Conservation (phyloP, 2,113 vertebrate species). For the Numida meleagris region DNA sequence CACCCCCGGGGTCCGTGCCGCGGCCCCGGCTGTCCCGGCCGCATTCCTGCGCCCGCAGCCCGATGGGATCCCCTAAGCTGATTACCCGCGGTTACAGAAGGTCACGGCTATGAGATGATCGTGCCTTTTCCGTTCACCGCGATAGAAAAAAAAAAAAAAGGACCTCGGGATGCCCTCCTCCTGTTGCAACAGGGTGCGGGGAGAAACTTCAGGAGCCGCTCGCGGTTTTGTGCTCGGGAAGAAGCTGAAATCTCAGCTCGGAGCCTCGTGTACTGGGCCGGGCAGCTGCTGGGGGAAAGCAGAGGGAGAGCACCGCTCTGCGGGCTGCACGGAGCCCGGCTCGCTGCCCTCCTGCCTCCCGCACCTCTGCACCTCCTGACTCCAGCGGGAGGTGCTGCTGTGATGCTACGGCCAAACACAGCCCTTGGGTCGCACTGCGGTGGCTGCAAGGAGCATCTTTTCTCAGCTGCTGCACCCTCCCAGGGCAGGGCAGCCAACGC, state of each 20-base stretch:
- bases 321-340: fast-evolving
- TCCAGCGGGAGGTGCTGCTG: background rate
- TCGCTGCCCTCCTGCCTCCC: background rate
- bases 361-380: background rate
- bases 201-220: background rate
- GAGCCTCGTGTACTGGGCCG: background rate
- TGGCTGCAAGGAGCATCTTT: background rate
- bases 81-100: background rate
- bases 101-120: background rate
- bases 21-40: too few species aligned
- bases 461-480: fast-evolving
- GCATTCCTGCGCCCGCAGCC: background rate
- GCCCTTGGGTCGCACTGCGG: background rate
- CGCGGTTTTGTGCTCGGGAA: background rate
- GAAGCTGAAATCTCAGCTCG: background rate
- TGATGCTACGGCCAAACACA: background rate
- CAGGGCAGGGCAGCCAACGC: background rate
- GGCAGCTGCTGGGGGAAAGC: background rate
- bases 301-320: background rate
- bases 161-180: background rate
- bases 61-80: background rate
- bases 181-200: too few species aligned
- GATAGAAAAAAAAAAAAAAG: background rate
- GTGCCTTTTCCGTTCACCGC: background rate
- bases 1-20: background rate